These are phyloP conservation scores for Agelas oroides DNA, from an alignment of 37 sponge, comb jelly and placozoan species.

Conservation along the genomic window DNA sequence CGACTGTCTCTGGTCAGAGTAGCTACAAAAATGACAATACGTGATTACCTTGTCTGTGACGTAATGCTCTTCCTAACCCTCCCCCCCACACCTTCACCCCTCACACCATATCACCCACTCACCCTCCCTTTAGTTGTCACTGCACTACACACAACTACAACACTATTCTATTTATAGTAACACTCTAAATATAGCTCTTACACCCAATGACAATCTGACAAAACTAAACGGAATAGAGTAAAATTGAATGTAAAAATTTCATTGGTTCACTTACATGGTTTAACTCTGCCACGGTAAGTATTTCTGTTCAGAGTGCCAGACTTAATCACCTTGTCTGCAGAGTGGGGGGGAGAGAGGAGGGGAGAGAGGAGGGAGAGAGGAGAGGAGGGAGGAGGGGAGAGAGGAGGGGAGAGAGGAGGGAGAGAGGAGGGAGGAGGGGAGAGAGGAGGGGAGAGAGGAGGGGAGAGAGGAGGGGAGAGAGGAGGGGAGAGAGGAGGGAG, in stretches of 20 bases:
- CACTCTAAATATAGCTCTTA: too few species aligned
- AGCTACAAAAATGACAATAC: too few species aligned
- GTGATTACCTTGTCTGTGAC: too few species aligned
- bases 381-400: slow-evolving; percentile 63
- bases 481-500: too few species aligned
- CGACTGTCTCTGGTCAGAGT: slow-evolving; percentile 24
- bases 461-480: too few species aligned
- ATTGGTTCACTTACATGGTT: slow-evolving; percentile 5
- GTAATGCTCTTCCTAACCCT: too few species aligned
- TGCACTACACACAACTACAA: neutral
- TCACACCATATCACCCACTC: too few species aligned
- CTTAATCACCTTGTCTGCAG: slow-evolving; percentile 52
- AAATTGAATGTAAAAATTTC: too few species aligned
- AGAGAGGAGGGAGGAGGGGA: slow-evolving; percentile 38
- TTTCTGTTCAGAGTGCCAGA: slow-evolving; percentile 72
- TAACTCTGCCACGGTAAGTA: slow-evolving; percentile 40
- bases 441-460: too few species aligned
- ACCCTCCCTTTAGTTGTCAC: neutral
- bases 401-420: slow-evolving; percentile 68
- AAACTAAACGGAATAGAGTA: too few species aligned
- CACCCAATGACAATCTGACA: too few species aligned
- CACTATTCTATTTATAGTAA: neutral
- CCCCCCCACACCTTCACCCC: too few species aligned
- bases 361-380: slow-evolving; percentile 62
- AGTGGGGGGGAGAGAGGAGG: slow-evolving; percentile 71